A percentile compares a stretch with the other conserved stretches of the same genome.
Conservation (phyloP, 2,888 invertebrate genomes). For the Cremastinae sp. region DNA sequence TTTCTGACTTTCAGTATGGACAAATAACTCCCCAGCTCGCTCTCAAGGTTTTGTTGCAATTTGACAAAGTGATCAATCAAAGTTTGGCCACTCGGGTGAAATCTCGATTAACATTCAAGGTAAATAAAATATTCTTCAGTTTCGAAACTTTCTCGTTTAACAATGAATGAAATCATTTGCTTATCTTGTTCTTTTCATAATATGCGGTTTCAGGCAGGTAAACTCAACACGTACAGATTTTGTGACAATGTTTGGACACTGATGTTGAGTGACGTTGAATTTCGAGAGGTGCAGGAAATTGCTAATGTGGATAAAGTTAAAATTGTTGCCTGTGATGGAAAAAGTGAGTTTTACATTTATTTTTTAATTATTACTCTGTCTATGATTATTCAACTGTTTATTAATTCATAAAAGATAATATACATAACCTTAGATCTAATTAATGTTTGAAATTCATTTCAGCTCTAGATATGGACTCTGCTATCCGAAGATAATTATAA, state of each 20-base stretch:
- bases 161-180: background rate
- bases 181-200: background rate
- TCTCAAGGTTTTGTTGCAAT: conserved; percentile 95
- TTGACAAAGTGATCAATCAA: conserved; percentile 98
- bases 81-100: conserved; percentile 95
- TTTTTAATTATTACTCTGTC: conserved; percentile 6
- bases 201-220: conserved; percentile 83
- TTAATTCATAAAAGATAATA: too few relatives aligned
- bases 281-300: conserved; percentile 96
- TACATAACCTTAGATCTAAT: too few relatives aligned
- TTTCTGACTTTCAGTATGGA: conserved; percentile 95
- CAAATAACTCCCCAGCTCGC: conserved; percentile 97
- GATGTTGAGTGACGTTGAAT: conserved; percentile 98
- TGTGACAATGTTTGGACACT: conserved; percentile 99
- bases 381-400: too few relatives aligned
- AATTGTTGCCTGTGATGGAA: conserved; percentile 98
- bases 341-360: conserved; percentile 84
- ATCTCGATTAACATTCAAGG: conserved; percentile 96
- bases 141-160: background rate
- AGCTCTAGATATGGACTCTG: conserved; percentile 76
- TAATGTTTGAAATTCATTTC: conserved; percentile 57
- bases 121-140: conserved; percentile 68
- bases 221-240: conserved; percentile 94
- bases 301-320: conserved; percentile 97
- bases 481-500: conserved; percentile 74